Evolutionary conservation across 2,797 vertebrate genomes (phyloP), one percentile per base, ranked within the genome.

Genomic region (Dipus sagitta): DNA sequence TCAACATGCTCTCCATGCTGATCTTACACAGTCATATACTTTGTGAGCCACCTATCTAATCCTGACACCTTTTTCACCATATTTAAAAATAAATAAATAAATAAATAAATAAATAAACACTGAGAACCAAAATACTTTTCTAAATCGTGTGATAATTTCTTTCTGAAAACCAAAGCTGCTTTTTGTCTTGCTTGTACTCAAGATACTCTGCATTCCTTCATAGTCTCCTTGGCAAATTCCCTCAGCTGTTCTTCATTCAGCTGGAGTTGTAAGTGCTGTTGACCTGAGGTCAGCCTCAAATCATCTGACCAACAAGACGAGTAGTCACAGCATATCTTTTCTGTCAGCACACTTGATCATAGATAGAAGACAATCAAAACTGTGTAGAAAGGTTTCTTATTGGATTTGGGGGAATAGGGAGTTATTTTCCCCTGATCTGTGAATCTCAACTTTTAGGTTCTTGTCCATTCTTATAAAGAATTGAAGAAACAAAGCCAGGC

Each of bases 211-310:
- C 6, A 52, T 92, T 79, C 38, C 26, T 71, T 95, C 70, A 20
- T 11, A 71, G 81, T 79, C n/a, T 89, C 67, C n/a, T 84, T 38
- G 38, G 81, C 92, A 93, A 75, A 75, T 81, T 90, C n/a, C 81
- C 79, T 94, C 42, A 65, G 62, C 24, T 88, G 15, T 76, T 90
- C 20, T 88, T 9, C 80, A 52, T 82, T 75, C 60, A 79, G 24
- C 54, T 67, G 34, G 72, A 92, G 94, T 93, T 93, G 92, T 92
- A 86, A 95, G 90, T 79, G 28, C 30, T 91, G 65, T 91, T 93
- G 38, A 81, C 74, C 83, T 87, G n/a, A 81, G 92, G 47, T 84
- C 21, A n/a, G 14, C 30, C 89, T 92, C 83, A 94, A 77, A 89
- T 86, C 76, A 93, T 90, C 90, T 95, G 88, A 95, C 42, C 94